Conservation (phyloP, 1,140 invertebrate genomes). For the Anadara kagoshimensis region DNA sequence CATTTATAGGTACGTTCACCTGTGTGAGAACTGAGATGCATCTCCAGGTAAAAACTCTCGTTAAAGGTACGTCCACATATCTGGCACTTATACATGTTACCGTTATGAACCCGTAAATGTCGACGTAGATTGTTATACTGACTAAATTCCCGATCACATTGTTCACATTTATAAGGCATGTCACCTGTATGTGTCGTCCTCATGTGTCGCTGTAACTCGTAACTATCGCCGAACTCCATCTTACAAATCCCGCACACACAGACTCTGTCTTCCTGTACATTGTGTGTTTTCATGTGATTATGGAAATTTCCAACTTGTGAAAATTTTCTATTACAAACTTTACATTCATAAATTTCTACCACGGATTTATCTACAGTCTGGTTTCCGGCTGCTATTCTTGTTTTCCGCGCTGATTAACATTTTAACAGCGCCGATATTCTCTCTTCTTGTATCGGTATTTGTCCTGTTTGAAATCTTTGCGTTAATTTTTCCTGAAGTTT, state of each 20-base stretch:
- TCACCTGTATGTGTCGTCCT: slow-evolving; percentile 58
- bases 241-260: slow-evolving; percentile 41
- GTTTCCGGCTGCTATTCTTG: too few species aligned
- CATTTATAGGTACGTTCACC: slow-evolving; percentile 53
- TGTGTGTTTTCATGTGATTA: slow-evolving; percentile 45
- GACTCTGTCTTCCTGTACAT: slow-evolving; percentile 13
- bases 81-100: slow-evolving; percentile 84
- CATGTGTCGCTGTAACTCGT: slow-evolving; percentile 48
- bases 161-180: slow-evolving; percentile 77
- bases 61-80: slow-evolving; percentile 80
- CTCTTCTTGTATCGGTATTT: too few species aligned
- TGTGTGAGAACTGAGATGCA: slow-evolving; percentile 54
- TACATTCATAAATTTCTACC: slow-evolving; percentile 40
- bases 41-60: slow-evolving; percentile 50
- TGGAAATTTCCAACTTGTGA: slow-evolving; percentile 42
- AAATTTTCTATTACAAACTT: slow-evolving; percentile 39
- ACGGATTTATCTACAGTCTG: background rate
- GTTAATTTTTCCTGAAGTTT: too few species aligned
- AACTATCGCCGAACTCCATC: slow-evolving; percentile 28
- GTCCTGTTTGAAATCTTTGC: too few species aligned
- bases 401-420: too few species aligned
- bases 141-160: slow-evolving; percentile 92
- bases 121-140: slow-evolving; percentile 89
- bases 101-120: slow-evolving; percentile 86
- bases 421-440: too few species aligned